A percentile compares a stretch with the other conserved stretches of the same genome.
Evolutionary conservation across 2,888 invertebrate species (phyloP).

Genomic region (Ornithoptera priamus): DNA sequence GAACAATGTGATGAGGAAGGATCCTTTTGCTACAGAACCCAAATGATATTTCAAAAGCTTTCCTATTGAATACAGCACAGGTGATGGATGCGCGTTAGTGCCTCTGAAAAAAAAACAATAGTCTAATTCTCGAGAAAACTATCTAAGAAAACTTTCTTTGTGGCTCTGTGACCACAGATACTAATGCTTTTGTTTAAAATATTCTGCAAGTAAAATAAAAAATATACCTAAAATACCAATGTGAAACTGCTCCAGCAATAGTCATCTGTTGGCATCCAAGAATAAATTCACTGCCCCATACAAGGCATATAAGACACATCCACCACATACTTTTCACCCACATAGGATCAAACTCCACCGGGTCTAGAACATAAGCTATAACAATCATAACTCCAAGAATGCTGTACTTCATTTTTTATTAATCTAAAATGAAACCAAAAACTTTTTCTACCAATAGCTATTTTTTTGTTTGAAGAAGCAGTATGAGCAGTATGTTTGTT

Average conservation of each 20-base stretch:
- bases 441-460: too few relatives aligned
- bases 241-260: slow-evolving; percentile 94
- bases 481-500: too few relatives aligned
- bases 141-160: too few relatives aligned
- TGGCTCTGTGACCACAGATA: too few relatives aligned
- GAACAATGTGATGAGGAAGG: slow-evolving; percentile 94
- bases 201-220: background rate
- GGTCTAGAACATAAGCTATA: slow-evolving; percentile 67
- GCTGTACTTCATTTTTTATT: background rate
- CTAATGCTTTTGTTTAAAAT: too few relatives aligned
- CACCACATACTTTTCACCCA: slow-evolving; percentile 97
- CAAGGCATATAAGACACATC: slow-evolving; percentile 92
- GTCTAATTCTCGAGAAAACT: too few relatives aligned
- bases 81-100: slow-evolving; percentile 83
- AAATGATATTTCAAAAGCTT: slow-evolving; percentile 93
- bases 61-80: slow-evolving; percentile 85
- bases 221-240: slow-evolving; percentile 93
- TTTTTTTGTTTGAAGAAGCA: too few relatives aligned
- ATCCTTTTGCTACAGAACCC: slow-evolving; percentile 97
- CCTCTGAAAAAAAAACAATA: slow-evolving; percentile 71
- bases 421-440: too few relatives aligned
- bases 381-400: slow-evolving; percentile 27
- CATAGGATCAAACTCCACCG: slow-evolving; percentile 87
- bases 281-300: slow-evolving; percentile 97
- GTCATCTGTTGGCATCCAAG: slow-evolving; percentile 97